Evolutionary conservation across 2,113 vertebrate species (phyloP).

Genomic region (Malurus elegans): DNA sequence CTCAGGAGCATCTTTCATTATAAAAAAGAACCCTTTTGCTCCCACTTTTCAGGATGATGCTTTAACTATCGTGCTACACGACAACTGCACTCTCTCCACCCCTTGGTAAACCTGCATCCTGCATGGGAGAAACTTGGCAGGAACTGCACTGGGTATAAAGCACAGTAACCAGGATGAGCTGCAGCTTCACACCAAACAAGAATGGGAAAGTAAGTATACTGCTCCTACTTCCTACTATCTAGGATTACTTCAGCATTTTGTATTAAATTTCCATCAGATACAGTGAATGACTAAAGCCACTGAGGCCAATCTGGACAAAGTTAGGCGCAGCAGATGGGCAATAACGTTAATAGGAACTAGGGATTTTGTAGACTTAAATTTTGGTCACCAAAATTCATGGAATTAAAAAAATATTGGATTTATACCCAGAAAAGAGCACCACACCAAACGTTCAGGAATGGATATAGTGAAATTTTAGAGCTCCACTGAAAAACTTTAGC

Average conservation of each 20-base stretch:
- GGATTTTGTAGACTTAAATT: background rate
- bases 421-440: background rate
- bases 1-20: background rate
- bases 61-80: background rate
- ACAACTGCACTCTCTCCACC: background rate
- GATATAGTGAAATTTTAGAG: background rate
- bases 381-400: background rate
- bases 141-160: background rate
- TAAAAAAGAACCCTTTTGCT: background rate
- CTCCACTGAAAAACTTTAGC: background rate
- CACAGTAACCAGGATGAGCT: background rate
- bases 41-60: background rate
- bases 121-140: background rate
- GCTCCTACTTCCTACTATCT: background rate
- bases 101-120: background rate
- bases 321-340: background rate
- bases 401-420: background rate
- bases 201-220: background rate
- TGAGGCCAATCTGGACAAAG: background rate
- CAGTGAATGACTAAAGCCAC: background rate
- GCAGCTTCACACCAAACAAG: background rate
- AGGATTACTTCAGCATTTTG: background rate
- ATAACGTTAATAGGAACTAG: background rate
- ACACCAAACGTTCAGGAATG: fast-evolving
- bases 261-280: background rate